phyloP scores from a whole-genome alignment of 2,113 vertebrate species.

The Marmota flaviventris region DNA sequence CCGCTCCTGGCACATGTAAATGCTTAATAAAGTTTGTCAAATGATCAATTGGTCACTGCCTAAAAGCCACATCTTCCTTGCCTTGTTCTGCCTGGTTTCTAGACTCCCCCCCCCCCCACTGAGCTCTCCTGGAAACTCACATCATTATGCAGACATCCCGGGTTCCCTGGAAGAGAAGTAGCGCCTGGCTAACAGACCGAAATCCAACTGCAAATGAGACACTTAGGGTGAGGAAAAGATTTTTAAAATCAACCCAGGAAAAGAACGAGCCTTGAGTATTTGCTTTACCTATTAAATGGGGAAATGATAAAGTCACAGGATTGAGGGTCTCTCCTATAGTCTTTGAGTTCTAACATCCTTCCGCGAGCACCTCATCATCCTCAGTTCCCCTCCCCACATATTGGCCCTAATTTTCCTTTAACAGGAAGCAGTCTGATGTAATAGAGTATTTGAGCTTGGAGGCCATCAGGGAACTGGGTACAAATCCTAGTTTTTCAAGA shows the following conservation, averaged over 20 bases:
- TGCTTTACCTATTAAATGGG: background rate
- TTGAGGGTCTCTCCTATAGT: background rate
- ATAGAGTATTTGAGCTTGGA: background rate
- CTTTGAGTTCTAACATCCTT: too few relatives aligned
- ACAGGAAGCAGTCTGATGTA: background rate
- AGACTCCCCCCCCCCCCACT: background rate
- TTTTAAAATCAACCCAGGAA: background rate
- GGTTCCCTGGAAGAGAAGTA: background rate
- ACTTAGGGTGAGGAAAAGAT: background rate
- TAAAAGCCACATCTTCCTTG: background rate
- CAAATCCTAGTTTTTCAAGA: background rate
- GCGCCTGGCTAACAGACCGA: background rate
- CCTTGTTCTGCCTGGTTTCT: background rate
- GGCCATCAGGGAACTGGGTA: background rate
- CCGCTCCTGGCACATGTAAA: background rate
- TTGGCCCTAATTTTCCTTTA: background rate
- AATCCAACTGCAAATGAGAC: slow-evolving; percentile 39
- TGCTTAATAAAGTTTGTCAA: background rate
- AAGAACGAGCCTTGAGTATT: background rate
- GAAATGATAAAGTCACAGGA: background rate
- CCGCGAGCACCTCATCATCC: background rate
- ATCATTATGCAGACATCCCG: background rate
- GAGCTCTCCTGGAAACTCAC: background rate
- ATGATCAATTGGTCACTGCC: background rate
- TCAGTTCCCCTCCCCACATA: background rate